Conservation (phyloP, 2,797 vertebrate species). For the Arrhamphus sclerolepis region DNA sequence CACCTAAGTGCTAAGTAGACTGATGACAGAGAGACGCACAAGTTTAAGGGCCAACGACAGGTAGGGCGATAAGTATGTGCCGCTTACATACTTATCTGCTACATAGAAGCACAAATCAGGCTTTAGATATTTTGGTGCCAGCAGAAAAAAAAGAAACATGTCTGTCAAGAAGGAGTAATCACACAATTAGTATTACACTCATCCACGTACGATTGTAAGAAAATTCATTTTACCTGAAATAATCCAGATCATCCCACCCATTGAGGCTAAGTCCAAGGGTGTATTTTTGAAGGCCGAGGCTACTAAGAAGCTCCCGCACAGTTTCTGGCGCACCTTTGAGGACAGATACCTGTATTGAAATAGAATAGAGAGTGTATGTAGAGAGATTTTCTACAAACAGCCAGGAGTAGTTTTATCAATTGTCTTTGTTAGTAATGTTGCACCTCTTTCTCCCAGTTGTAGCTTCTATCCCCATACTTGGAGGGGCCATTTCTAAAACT, state of each 20-base stretch:
- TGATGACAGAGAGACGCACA: too few species aligned
- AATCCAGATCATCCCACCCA: constrained; percentile 86
- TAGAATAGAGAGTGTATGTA: constrained; percentile 30
- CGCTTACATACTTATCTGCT: too few species aligned
- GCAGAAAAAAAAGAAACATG: too few species aligned
- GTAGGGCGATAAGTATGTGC: too few species aligned
- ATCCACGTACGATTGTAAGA: too few species aligned
- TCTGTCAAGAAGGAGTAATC: too few species aligned
- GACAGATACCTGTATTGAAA: constrained; percentile 71
- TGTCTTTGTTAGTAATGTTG: constrained; percentile 5
- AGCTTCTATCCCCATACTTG: constrained; percentile 59
- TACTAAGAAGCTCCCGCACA: constrained; percentile 80
- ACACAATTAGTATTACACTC: too few species aligned
- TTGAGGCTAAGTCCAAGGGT: constrained; percentile 81
- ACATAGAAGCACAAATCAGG: too few species aligned
- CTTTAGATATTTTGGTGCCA: too few species aligned
- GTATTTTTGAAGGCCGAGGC: constrained; percentile 83
- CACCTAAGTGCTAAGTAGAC: too few species aligned
- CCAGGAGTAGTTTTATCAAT: background rate
- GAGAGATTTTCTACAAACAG: background rate
- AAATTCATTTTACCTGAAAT: constrained; percentile 78
- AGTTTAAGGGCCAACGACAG: too few species aligned
- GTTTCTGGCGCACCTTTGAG: constrained; percentile 81
- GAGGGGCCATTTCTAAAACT: constrained; percentile 68
- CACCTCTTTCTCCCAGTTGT: constrained; percentile 81